Conservation (phyloP, 1,140 invertebrate species). For the Papilio polytes region DNA sequence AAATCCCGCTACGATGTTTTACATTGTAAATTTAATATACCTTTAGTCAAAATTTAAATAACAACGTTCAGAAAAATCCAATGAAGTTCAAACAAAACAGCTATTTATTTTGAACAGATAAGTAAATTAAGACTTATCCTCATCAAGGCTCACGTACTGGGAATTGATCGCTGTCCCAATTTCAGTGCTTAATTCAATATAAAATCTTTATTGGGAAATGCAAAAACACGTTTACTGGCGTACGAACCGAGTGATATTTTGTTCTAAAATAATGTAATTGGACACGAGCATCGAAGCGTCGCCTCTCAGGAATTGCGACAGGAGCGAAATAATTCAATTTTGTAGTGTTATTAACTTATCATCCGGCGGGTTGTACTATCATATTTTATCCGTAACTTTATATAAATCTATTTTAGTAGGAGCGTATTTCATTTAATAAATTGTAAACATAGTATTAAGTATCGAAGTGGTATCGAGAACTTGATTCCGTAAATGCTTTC, state of each 20-base stretch:
- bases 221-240: constrained; percentile 57
- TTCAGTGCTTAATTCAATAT: constrained; percentile 39
- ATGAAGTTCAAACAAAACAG: background rate
- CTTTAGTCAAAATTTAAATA: background rate
- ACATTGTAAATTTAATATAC: background rate
- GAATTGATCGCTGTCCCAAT: constrained; percentile 19
- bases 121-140: constrained; percentile 21
- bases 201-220: constrained; percentile 67
- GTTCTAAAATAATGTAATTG: constrained; percentile 69
- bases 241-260: constrained; percentile 63
- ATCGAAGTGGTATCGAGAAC: background rate
- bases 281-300: constrained; percentile 62
- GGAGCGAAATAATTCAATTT: constrained; percentile 67
- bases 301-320: constrained; percentile 60
- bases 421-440: constrained; percentile 32
- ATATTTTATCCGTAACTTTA: constrained; percentile 47
- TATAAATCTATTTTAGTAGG: constrained; percentile 41
- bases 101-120: constrained; percentile 2
- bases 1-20: background rate
- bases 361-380: constrained; percentile 51
- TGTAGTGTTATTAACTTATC: constrained; percentile 57
- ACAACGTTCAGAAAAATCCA: background rate
- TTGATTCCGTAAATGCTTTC: constrained; percentile 5
- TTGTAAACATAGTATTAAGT: constrained; percentile 1
- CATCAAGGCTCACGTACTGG: constrained; percentile 8